Conservation (phyloP, 1,140 invertebrate genomes). For the Pygmarrhopalites habei region DNA sequence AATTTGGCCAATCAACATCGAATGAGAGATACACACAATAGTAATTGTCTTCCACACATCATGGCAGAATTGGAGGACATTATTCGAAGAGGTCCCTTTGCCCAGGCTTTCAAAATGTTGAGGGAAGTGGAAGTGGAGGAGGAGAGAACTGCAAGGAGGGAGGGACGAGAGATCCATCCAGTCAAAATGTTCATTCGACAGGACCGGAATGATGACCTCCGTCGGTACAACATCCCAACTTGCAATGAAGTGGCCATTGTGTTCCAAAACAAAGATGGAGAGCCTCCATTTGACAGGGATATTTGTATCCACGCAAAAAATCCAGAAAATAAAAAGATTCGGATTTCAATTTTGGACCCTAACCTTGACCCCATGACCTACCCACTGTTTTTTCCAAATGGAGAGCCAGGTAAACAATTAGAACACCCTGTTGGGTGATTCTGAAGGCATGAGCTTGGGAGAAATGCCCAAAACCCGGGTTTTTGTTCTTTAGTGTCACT, state of each 20-base stretch:
- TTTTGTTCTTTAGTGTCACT: too few relatives aligned
- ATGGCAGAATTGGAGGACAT: conserved; percentile 4
- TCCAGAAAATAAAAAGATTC: not conserved
- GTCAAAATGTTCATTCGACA: conserved; percentile 23
- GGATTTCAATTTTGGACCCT: conserved; percentile 6
- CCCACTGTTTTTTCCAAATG: conserved; percentile 44
- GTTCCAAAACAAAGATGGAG: conserved; percentile 25
- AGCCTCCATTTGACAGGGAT: conserved; percentile 29
- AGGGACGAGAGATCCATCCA: not conserved
- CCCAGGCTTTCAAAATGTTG: conserved; percentile 37
- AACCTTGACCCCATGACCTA: conserved; percentile 41
- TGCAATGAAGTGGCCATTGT: conserved; percentile 36
- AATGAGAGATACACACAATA: conserved; percentile 12
- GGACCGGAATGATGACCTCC: conserved; percentile 20
- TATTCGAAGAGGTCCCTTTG: conserved; percentile 29
- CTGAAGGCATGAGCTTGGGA: too few relatives aligned
- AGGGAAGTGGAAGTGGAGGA: conserved; percentile 33
- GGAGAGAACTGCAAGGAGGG: conserved; percentile 11
- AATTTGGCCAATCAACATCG: conserved; percentile 8
- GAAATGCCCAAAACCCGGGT: too few relatives aligned
- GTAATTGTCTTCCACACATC: not conserved
- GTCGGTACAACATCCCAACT: conserved; percentile 35
- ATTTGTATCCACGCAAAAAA: conserved; percentile 4
- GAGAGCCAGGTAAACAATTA: conserved; percentile 44
- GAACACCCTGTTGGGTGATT: too few relatives aligned